Conservation (phyloP, 1,140 invertebrate genomes). For the Prorops nasuta region DNA sequence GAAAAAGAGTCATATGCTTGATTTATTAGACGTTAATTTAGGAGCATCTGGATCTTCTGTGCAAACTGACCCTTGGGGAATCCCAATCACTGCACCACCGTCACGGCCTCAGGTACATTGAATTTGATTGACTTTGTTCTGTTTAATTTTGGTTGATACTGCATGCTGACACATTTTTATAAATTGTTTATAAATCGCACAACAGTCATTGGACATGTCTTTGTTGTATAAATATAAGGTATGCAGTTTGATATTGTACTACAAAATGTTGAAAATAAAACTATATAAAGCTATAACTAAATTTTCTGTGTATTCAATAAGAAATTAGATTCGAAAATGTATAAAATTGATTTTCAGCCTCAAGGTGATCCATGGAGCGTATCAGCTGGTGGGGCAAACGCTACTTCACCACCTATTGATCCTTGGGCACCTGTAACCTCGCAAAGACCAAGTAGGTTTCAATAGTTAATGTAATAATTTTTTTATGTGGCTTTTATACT, state of each 20-base stretch:
- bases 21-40: conserved; percentile 79
- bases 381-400: conserved; percentile 42
- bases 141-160: conserved; percentile 23
- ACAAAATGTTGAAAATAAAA: not conserved
- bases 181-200: conserved; percentile 36
- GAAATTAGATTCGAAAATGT: not conserved
- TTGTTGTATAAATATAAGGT: conserved; percentile 40
- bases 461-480: not conserved
- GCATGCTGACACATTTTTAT: conserved; percentile 33
- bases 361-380: conserved; percentile 62
- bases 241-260: conserved; percentile 20
- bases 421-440: conserved; percentile 61
- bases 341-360: conserved; percentile 25
- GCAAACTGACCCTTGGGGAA: conserved; percentile 71
- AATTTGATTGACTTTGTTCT: not conserved
- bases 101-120: conserved; percentile 56
- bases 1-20: conserved; percentile 73
- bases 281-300: not conserved
- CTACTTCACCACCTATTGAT: conserved; percentile 53
- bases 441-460: conserved; percentile 41
- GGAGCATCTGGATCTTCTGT: conserved; percentile 56
- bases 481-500: conserved; percentile 2
- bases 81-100: conserved; percentile 59
- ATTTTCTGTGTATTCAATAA: not conserved
- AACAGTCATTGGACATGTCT: conserved; percentile 48